Percentiles rank a stretch among this genome's conserved stretches.
These are phyloP conservation scores for Phoxinus phoxinus DNA, from an alignment of 2,113 vertebrate genomes.

Conservation along the genomic window DNA sequence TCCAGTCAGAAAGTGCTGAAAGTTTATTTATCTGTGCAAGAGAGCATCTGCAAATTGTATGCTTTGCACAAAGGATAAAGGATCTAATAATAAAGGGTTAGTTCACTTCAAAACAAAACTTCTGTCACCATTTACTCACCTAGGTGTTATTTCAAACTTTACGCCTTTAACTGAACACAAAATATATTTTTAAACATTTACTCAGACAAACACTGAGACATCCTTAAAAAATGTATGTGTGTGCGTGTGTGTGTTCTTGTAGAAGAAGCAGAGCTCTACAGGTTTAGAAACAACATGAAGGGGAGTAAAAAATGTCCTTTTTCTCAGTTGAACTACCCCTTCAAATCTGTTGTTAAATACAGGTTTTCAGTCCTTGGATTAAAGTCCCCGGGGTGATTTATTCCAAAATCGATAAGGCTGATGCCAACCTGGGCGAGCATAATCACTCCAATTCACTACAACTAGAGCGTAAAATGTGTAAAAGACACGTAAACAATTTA, in stretches of 20 bases:
- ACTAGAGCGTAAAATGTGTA: constrained; percentile 2
- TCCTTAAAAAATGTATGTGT: background rate
- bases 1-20: background rate
- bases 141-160: background rate
- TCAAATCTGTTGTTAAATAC: background rate
- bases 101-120: background rate
- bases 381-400: background rate
- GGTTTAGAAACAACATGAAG: background rate
- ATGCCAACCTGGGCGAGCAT: background rate
- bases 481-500: background rate
- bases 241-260: background rate
- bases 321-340: background rate
- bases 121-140: background rate
- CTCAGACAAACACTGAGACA: no score
- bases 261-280: background rate
- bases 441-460: background rate
- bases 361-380: background rate
- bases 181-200: background rate
- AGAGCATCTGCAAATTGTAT: background rate
- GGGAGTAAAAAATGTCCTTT: background rate
- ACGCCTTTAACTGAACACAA: background rate
- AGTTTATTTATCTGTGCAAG: constrained; percentile 11
- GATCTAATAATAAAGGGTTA: background rate
- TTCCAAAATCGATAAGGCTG: background rate
- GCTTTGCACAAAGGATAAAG: background rate